These are phyloP conservation scores for Syrista parreyssii DNA, from an alignment of 2,888 invertebrate genomes.

Conservation along the genomic window DNA sequence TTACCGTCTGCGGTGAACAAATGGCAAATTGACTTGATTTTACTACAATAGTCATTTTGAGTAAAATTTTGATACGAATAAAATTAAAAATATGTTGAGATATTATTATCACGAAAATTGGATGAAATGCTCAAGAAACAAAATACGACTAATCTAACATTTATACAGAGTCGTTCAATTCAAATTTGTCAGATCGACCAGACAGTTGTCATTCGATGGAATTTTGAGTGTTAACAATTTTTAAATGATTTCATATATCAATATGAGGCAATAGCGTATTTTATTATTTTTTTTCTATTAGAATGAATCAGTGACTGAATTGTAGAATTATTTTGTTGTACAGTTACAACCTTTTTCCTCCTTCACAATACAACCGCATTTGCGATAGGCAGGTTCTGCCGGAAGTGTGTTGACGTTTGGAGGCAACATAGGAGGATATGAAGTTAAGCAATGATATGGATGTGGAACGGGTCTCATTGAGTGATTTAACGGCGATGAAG, in stretches of 20 bases:
- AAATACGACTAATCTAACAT: background rate
- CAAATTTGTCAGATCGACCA: background rate
- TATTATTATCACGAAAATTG: background rate
- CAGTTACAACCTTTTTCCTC: conserved; percentile 17
- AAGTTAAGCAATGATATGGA: background rate
- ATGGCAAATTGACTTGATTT: background rate
- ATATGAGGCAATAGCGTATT: background rate
- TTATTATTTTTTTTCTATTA: background rate
- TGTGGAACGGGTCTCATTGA: background rate
- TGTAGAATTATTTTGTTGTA: background rate
- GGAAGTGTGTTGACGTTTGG: background rate
- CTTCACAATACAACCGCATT: conserved; percentile 23
- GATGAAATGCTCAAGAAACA: background rate
- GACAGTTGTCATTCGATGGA: background rate
- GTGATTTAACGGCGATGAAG: background rate
- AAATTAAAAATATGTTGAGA: background rate
- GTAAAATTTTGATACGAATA: background rate
- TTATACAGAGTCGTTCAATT: background rate
- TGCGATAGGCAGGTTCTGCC: conserved; percentile 2
- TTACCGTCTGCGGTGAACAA: background rate
- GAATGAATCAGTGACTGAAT: background rate
- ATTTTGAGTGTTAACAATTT: background rate
- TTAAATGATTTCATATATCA: background rate
- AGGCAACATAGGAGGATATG: background rate
- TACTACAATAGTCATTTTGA: background rate